Evolutionary conservation across 2,888 invertebrate genomes (phyloP).

Genomic region (Eupithecia exiguata): DNA sequence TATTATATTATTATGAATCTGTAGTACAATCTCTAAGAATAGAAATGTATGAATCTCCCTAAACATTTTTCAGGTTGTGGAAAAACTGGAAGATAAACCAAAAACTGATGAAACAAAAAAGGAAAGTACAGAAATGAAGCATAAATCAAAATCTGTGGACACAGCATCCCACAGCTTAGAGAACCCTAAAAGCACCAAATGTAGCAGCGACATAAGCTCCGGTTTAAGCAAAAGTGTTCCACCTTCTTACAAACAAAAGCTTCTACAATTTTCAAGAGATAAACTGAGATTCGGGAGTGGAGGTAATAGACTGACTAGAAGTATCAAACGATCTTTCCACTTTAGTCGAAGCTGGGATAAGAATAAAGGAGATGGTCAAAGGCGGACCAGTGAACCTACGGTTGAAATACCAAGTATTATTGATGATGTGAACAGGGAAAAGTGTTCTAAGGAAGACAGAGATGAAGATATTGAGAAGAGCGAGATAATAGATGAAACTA

Average conservation of each 20-base stretch:
- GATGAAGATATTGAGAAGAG: conserved; percentile 75
- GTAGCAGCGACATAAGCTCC: conserved; percentile 72
- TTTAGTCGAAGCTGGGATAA: conserved; percentile 79
- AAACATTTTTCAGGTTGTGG: conserved; percentile 1
- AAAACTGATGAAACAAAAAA: conserved; percentile 16
- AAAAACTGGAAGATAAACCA: conserved; percentile 19
- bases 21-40: too few relatives aligned
- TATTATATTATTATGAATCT: too few relatives aligned
- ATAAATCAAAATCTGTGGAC: conserved; percentile 67
- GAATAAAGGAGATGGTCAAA: conserved; percentile 68
- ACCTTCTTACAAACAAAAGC: conserved; percentile 80
- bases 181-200: conserved; percentile 75
- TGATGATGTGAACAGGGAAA: conserved; percentile 57
- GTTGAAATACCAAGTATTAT: conserved; percentile 65
- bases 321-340: conserved; percentile 79
- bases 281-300: conserved; percentile 78
- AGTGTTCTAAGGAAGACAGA: conserved; percentile 72
- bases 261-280: conserved; percentile 78
- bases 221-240: conserved; percentile 81
- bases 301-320: conserved; percentile 76
- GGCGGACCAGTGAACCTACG: conserved; percentile 77
- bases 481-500: conserved; percentile 74
- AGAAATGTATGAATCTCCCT: too few relatives aligned
- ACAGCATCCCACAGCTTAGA: conserved; percentile 78
- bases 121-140: conserved; percentile 53